Evolutionary conservation across 2,113 vertebrate species (phyloP).

Genomic region (Desmodus rotundus): DNA sequence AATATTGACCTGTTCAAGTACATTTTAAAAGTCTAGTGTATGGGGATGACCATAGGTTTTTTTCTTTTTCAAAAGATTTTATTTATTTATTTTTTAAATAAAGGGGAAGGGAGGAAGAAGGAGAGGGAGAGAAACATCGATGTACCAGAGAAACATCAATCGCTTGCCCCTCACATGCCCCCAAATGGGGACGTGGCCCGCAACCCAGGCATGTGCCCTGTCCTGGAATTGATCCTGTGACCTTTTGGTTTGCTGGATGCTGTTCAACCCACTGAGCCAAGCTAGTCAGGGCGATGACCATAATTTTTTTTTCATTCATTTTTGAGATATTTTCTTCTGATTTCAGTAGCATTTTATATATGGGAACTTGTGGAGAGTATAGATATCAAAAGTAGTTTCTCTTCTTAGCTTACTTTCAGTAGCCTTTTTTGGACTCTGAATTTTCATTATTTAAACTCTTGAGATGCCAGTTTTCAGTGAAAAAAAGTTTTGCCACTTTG

Average conservation of each 20-base stretch:
- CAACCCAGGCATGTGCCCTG: too few relatives aligned
- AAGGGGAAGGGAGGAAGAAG: too few relatives aligned
- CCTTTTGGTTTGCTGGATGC: too few relatives aligned
- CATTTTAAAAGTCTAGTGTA: not conserved
- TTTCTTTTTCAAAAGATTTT: too few relatives aligned
- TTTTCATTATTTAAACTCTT: constrained; percentile 30
- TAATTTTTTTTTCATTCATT: not conserved
- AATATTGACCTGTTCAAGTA: not conserved
- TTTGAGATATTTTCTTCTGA: constrained; percentile 29
- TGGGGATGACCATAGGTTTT: not conserved
- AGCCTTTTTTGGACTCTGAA: not conserved
- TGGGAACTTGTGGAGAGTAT: not conserved
- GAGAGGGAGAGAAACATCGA: too few relatives aligned
- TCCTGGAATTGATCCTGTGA: too few relatives aligned
- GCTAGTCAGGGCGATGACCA: too few relatives aligned
- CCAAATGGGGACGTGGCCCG: too few relatives aligned
- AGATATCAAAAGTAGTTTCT: not conserved
- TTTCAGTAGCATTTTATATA: constrained; percentile 2
- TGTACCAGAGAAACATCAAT: too few relatives aligned
- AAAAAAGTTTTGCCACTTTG: not conserved
- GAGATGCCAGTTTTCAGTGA: not conserved
- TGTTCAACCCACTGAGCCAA: too few relatives aligned
- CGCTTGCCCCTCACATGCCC: too few relatives aligned
- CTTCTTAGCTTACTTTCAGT: not conserved
- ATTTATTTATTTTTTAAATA: too few relatives aligned